Evolutionary conservation across 2,113 vertebrate species (phyloP), one percentile per base, ranked within the genome.

Genomic region (Mustelus asterias): DNA sequence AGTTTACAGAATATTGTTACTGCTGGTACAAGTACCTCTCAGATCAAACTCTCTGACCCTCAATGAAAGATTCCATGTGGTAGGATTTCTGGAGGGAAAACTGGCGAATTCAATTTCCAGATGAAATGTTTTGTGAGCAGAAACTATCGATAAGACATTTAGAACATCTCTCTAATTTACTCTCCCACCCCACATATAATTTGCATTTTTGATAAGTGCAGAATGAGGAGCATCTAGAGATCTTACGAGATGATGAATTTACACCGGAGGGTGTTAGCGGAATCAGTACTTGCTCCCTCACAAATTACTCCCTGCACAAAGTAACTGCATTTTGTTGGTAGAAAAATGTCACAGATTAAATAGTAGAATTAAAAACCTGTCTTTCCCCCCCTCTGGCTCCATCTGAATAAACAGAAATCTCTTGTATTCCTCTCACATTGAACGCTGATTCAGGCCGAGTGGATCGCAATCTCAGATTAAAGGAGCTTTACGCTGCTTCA

Each of bases 331-430:
- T n/a, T 92, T 54, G 48, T 54, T 54, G 48, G 48, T 54, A 54
- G 48, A 54, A 54, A 54, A 54, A 54, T 3, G 48, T 54, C 48
- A 54, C 48, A 54, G 48, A 54, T 54, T 54, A 54, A 54, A 54
- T 54, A 0, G 48, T 54, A 60, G 26, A 60, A 60, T 54, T 89
- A 24, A n/a, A 58, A 20, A 41, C 26, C 13, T 63, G 3, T 60
- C 1, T 29, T 37, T 92, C 20, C 1, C 5, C 26, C 65, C 69
- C 22, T 54, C 65, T 5, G 7, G 20, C 70, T 94, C 69, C 69
- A 72, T 72, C 94, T 95, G 67, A 54, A 76, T 72, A 95, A 95
- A 95, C 69, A 95, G 94, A 95, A 95, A 70, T 72, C 69, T 48
- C 44, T 95, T 70, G 69, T 95, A 94, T 41, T 58, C 58, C 8